Conservation (phyloP, 2,113 vertebrate genomes). For the Eubucco bourcierii region DNA sequence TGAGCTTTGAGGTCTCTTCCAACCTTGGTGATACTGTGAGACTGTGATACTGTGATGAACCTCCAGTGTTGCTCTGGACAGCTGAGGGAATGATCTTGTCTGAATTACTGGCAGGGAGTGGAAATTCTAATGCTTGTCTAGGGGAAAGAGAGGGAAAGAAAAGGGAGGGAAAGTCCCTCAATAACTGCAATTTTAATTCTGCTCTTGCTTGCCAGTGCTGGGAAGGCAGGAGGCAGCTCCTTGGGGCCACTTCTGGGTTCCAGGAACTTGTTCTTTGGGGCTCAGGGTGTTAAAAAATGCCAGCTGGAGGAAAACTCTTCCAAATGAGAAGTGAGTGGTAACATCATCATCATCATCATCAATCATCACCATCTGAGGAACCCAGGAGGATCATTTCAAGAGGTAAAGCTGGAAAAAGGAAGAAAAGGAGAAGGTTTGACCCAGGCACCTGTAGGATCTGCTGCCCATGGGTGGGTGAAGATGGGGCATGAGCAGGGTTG, state of each 20-base stretch:
- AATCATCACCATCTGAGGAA: background rate
- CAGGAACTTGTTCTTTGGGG: background rate
- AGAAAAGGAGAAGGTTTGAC: background rate
- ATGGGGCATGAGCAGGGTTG: background rate
- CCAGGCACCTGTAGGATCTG: background rate
- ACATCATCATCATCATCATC: background rate
- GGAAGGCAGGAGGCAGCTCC: background rate
- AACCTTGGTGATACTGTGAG: no score
- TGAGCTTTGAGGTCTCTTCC: no score
- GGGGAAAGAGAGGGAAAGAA: background rate
- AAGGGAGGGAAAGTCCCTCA: rapidly evolving
- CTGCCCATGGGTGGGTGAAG: background rate
- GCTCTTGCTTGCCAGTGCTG: background rate
- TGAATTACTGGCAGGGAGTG: background rate
- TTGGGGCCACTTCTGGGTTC: background rate
- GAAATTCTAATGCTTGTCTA: background rate
- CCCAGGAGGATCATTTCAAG: background rate
- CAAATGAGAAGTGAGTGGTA: background rate
- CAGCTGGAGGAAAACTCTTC: background rate
- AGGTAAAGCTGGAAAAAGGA: background rate
- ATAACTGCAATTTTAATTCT: background rate
- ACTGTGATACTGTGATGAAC: no score
- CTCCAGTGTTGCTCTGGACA: background rate
- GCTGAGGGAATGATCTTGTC: background rate
- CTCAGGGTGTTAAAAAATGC: background rate